A percentile compares a stretch with the other conserved stretches of the same genome.
Conservation (phyloP, 2,797 vertebrate genomes). For the Psittacula echo region DNA sequence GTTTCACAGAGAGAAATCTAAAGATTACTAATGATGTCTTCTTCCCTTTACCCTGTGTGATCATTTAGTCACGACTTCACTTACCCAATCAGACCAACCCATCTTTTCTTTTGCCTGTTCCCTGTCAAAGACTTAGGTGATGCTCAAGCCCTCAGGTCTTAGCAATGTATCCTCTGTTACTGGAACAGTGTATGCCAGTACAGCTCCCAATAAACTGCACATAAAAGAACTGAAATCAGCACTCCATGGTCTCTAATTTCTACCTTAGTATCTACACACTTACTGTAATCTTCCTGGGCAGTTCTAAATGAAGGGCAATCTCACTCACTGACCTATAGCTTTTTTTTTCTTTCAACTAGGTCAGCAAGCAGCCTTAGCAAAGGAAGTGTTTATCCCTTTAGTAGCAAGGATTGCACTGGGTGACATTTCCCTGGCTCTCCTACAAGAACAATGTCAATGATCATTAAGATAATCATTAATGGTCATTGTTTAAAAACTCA, state of each 20-base stretch:
- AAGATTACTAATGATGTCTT: background rate
- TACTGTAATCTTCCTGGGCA: conserved; percentile 27
- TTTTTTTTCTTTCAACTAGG: conserved; percentile 20
- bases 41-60: background rate
- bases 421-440: conserved; percentile 20
- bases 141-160: background rate
- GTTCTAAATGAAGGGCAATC: conserved; percentile 25
- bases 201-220: background rate
- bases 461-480: conserved; percentile 43
- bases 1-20: background rate
- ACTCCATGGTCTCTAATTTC: conserved; percentile 20
- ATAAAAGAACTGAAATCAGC: conserved; percentile 35
- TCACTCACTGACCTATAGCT: background rate
- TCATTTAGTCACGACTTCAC: background rate
- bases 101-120: background rate
- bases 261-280: background rate
- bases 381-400: conserved; percentile 51
- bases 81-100: background rate
- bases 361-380: conserved; percentile 28
- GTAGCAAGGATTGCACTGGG: background rate
- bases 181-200: background rate
- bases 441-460: conserved; percentile 6
- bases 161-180: background rate
- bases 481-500: conserved; percentile 40
- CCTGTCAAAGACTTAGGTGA: background rate